phyloP scores from a whole-genome alignment of 2,113 vertebrate species.

The Loxodonta africana region DNA sequence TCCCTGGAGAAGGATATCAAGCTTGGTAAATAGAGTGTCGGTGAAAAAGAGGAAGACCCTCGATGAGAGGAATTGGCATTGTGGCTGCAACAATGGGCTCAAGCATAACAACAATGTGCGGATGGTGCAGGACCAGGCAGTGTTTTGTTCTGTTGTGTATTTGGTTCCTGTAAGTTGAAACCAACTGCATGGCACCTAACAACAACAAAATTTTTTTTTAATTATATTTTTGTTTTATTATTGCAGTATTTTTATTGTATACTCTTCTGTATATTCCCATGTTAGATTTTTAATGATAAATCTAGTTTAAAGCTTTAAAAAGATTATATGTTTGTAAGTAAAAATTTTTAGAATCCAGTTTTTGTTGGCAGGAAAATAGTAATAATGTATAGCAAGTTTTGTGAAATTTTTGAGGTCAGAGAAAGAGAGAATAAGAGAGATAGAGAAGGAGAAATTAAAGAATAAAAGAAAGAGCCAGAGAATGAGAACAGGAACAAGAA shows the following conservation, averaged over 20 bases:
- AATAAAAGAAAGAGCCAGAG: not conserved
- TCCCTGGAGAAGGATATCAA: no score
- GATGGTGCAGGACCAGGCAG: no score
- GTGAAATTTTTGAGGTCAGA: not conserved
- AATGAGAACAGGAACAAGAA: not conserved
- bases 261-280: not conserved
- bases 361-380: not conserved
- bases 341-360: not conserved
- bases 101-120: no score
- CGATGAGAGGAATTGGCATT: no score
- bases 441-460: not conserved
- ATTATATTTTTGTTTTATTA: not conserved
- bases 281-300: no score
- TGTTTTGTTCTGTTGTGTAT: no score
- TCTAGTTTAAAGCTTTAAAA: not conserved
- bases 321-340: not conserved
- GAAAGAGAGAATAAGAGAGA: not conserved
- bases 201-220: no score
- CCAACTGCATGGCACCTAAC: no score
- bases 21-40: no score
- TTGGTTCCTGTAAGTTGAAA: no score
- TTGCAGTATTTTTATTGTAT: not conserved
- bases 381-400: not conserved
- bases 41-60: no score
- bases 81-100: no score